A percentile compares a stretch with the other conserved stretches of the same genome.
phyloP scores from a whole-genome alignment of 1,140 invertebrate species.

The Halictus rubicundus region DNA sequence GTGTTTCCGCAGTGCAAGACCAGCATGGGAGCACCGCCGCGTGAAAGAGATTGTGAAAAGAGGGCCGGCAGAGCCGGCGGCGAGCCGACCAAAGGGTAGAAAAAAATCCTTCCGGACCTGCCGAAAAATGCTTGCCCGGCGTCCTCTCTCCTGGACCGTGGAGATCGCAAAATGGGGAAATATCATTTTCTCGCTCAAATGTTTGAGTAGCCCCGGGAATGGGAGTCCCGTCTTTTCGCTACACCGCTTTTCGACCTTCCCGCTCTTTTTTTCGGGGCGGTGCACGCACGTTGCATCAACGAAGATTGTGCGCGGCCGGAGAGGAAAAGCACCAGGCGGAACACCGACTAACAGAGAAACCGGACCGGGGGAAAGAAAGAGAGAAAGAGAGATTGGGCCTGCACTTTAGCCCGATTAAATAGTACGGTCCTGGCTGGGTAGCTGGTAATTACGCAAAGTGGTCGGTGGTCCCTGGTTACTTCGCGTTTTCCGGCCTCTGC shows the following conservation, averaged over 20 bases:
- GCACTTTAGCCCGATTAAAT: slow-evolving; percentile 71
- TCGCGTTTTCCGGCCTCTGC: slow-evolving; percentile 60
- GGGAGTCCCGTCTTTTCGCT: slow-evolving; percentile 40
- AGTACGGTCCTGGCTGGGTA: slow-evolving; percentile 62
- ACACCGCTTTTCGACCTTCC: slow-evolving; percentile 41
- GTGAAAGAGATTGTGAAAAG: slow-evolving; percentile 19
- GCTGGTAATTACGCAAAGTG: slow-evolving; percentile 71
- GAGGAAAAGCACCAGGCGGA: slow-evolving; percentile 1
- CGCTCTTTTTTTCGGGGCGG: slow-evolving; percentile 45
- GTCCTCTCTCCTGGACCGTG: slow-evolving; percentile 1
- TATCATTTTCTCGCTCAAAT: slow-evolving; percentile 67
- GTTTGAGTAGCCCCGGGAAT: slow-evolving; percentile 54
- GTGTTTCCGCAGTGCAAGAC: neutral
- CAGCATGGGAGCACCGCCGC: neutral
- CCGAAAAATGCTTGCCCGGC: slow-evolving; percentile 10
- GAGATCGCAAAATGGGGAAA: slow-evolving; percentile 51
- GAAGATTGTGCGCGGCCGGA: slow-evolving; percentile 19
- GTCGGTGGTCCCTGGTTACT: slow-evolving; percentile 66
- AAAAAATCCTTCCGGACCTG: slow-evolving; percentile 21
- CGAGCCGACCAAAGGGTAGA: neutral
- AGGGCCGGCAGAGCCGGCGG: neutral
- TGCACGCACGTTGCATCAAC: slow-evolving; percentile 32
- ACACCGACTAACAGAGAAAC: slow-evolving; percentile 7
- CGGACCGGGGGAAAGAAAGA: slow-evolving; percentile 14
- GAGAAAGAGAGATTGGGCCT: slow-evolving; percentile 47